Conservation (phyloP, 2,113 vertebrate species). For the Heteronetta atricapilla region DNA sequence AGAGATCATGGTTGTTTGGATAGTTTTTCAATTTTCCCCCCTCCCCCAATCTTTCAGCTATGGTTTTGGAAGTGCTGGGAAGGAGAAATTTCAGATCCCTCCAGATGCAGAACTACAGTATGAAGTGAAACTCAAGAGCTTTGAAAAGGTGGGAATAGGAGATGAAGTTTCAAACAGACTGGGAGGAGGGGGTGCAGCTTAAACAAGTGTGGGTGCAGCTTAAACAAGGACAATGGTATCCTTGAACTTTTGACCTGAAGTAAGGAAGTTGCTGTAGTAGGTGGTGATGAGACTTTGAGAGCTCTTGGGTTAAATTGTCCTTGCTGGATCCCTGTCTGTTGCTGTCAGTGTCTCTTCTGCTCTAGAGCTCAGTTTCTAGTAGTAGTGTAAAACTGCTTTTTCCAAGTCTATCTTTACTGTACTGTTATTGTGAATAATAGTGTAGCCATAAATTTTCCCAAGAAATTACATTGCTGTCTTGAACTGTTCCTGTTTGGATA, state of each 20-base stretch:
- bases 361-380: neutral
- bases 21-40: neutral
- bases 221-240: neutral
- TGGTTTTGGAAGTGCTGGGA: conserved; percentile 87
- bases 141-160: conserved; percentile 88
- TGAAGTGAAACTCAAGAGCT: conserved; percentile 87
- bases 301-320: neutral
- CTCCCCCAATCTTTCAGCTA: conserved; percentile 75
- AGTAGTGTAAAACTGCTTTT: neutral
- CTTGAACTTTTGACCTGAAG: neutral
- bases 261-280: neutral
- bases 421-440: neutral
- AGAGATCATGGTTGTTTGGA: neutral
- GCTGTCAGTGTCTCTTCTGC: rapidly evolving
- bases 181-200: no score
- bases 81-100: conserved; percentile 87
- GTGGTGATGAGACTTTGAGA: neutral
- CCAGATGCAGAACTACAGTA: conserved; percentile 87
- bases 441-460: neutral
- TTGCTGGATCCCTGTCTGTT: neutral
- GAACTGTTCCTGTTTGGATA: conserved; percentile 53
- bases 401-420: neutral
- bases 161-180: neutral
- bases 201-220: neutral
- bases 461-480: neutral